phyloP scores from a whole-genome alignment of 2,113 vertebrate genomes.

The Lepidothrix coronata region DNA sequence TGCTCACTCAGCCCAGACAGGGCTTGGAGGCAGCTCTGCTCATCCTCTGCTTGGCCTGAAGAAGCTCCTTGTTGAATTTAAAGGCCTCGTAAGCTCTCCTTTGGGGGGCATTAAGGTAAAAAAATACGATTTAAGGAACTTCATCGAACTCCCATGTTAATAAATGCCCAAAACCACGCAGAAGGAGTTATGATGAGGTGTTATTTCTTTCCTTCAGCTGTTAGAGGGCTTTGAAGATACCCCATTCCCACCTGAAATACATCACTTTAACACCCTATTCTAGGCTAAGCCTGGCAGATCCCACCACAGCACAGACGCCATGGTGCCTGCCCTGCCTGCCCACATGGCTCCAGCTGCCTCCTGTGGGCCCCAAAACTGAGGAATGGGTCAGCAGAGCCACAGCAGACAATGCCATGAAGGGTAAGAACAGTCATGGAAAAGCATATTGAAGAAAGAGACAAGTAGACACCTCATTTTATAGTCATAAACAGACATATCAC shows the following conservation, averaged over 20 bases:
- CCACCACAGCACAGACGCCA: not conserved
- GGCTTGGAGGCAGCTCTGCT: not conserved
- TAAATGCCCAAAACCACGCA: not conserved
- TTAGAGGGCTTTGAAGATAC: not conserved
- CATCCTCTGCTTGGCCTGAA: not conserved
- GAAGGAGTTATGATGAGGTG: not conserved
- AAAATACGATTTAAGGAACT: not conserved
- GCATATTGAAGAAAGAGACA: not conserved
- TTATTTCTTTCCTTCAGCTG: not conserved
- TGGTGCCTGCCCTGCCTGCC: not conserved
- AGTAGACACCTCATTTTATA: not conserved
- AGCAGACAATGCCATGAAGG: rapidly evolving
- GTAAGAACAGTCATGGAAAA: not conserved
- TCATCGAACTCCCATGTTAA: rapidly evolving
- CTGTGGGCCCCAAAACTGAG: not conserved
- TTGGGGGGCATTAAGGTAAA: not conserved
- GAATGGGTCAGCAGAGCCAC: rapidly evolving
- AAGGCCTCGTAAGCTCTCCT: not conserved
- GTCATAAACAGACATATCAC: constrained; percentile 1
- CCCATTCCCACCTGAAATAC: not conserved
- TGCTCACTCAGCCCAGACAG: rapidly evolving
- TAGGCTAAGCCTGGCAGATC: not conserved
- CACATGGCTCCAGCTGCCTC: not conserved
- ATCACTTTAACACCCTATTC: not conserved
- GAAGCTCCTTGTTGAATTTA: not conserved